Percentiles rank a stretch among this genome's conserved stretches.
These are phyloP conservation scores for Gallinago media DNA, from an alignment of 2,113 vertebrate species.

Conservation along the genomic window DNA sequence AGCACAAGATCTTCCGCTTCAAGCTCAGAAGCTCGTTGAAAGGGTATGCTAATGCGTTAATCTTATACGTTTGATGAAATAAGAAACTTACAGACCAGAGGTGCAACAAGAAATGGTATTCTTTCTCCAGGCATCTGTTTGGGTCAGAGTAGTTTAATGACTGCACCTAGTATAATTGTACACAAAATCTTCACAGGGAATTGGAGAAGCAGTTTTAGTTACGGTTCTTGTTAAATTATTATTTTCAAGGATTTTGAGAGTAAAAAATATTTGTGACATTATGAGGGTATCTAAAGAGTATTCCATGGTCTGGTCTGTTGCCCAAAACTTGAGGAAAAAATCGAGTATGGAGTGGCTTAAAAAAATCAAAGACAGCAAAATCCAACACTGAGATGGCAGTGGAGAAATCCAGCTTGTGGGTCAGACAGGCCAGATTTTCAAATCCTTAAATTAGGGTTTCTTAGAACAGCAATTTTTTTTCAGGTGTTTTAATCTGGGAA, in stretches of 20 bases:
- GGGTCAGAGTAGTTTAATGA: not conserved
- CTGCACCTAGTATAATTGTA: not conserved
- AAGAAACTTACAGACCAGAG: not conserved
- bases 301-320: not conserved
- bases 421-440: not conserved
- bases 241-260: not conserved
- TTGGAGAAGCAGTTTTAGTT: not conserved
- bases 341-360: not conserved
- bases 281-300: not conserved
- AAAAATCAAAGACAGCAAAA: not conserved
- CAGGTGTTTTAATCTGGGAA: not conserved
- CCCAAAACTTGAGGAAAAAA: not conserved
- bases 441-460: not conserved
- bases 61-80: not conserved
- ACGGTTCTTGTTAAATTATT: not conserved
- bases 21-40: conserved; percentile 78
- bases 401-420: not conserved
- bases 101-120: not conserved
- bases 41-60: conserved; percentile 74
- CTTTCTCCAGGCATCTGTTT: not conserved
- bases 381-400: not conserved
- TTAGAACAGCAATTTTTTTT: not conserved
- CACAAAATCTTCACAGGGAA: not conserved
- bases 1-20: conserved; percentile 72
- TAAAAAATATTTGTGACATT: not conserved